Percentiles rank a stretch among this genome's conserved stretches.
These are phyloP conservation scores for Vollenhovia emeryi DNA, from an alignment of 1,140 invertebrate species.

Conservation along the genomic window DNA sequence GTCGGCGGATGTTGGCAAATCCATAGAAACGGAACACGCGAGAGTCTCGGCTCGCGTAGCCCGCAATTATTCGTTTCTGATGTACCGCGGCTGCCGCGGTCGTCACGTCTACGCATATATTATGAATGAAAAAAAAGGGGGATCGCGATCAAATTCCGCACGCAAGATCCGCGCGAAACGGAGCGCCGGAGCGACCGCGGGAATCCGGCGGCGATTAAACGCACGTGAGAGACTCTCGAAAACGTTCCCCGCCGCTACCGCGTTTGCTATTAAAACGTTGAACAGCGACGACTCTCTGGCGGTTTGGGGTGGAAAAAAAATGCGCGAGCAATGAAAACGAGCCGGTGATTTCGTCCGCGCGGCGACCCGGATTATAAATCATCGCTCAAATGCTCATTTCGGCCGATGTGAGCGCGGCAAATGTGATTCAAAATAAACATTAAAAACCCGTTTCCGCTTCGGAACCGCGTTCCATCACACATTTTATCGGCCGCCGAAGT, in stretches of 20 bases:
- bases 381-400: conserved; percentile 59
- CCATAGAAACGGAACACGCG: neutral
- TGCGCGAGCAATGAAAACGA: conserved; percentile 44
- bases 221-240: conserved; percentile 4
- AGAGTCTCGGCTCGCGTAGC: no score
- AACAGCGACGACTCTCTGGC: neutral
- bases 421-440: conserved; percentile 61
- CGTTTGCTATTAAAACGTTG: conserved; percentile 30
- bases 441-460: conserved; percentile 45
- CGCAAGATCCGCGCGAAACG: neutral
- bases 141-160: neutral
- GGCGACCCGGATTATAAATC: conserved; percentile 51
- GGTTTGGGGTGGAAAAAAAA: conserved; percentile 41
- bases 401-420: conserved; percentile 34
- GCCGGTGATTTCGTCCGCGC: conserved; percentile 29
- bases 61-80: neutral
- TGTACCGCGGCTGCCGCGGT: neutral
- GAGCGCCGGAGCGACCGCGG: neutral
- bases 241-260: neutral
- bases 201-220: conserved; percentile 30
- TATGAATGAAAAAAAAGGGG: neutral
- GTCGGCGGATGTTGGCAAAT: conserved; percentile 48
- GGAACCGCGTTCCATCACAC: neutral
- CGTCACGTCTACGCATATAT: neutral
- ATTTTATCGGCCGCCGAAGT: conserved; percentile 34